These are phyloP conservation scores for Podarcis muralis DNA, from an alignment of 2,113 vertebrate species.

Conservation along the genomic window DNA sequence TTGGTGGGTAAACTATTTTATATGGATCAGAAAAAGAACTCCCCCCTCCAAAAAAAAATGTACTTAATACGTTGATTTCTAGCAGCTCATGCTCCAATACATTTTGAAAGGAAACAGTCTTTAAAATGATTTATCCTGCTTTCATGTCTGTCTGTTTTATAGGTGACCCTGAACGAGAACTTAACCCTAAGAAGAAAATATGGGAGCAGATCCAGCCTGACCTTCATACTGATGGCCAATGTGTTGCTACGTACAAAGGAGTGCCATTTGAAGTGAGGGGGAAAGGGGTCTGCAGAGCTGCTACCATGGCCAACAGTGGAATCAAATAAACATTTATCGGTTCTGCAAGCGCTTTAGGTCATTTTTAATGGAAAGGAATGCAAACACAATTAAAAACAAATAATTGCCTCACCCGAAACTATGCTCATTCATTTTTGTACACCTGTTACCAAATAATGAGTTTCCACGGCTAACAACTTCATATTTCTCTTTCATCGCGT, in stretches of 20 bases:
- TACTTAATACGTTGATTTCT: not conserved
- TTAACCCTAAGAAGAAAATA: slow-evolving; percentile 98
- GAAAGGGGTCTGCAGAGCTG: slow-evolving; percentile 91
- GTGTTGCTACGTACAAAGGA: slow-evolving; percentile 93
- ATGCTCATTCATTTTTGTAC: slow-evolving; percentile 40
- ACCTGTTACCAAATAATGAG: slow-evolving; percentile 6
- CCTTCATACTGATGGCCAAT: slow-evolving; percentile 84
- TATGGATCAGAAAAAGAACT: not conserved
- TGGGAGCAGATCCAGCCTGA: slow-evolving; percentile 98
- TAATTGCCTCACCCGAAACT: slow-evolving; percentile 28
- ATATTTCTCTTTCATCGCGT: not conserved
- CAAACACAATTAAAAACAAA: slow-evolving; percentile 65
- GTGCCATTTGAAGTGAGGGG: slow-evolving; percentile 89
- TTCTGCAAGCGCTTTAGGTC: slow-evolving; percentile 27
- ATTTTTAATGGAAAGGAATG: slow-evolving; percentile 52
- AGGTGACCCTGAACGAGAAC: slow-evolving; percentile 96
- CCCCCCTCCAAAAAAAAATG: not conserved
- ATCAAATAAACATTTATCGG: slow-evolving; percentile 83
- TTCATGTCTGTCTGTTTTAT: slow-evolving; percentile 48
- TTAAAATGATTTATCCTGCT: slow-evolving; percentile 4
- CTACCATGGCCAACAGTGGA: slow-evolving; percentile 91
- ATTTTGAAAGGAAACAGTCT: not conserved
- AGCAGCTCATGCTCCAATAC: not conserved
- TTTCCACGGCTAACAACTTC: not conserved
- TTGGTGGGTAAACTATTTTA: not conserved